Percentiles rank a stretch among this genome's conserved stretches.
phyloP scores from a whole-genome alignment of 2,888 invertebrate genomes.

The Polydrusus tereticollis region DNA sequence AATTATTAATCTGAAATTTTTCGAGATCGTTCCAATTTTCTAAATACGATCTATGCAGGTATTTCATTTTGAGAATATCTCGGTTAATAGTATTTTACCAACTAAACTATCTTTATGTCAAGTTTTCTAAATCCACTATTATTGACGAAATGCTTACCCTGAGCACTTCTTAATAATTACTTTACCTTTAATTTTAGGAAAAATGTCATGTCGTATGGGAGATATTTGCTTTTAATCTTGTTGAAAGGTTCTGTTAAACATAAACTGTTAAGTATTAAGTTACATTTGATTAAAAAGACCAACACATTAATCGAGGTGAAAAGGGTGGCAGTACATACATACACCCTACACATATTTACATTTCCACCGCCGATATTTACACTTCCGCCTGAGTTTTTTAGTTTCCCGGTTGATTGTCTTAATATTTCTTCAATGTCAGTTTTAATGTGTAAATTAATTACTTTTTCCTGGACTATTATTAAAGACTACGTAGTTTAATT shows the following conservation, averaged over 20 bases:
- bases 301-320: constrained; percentile 64
- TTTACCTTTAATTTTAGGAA: constrained; percentile 64
- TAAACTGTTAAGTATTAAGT: constrained; percentile 65
- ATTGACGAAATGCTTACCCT: neutral
- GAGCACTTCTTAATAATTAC: constrained; percentile 55
- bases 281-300: constrained; percentile 67
- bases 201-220: constrained; percentile 59
- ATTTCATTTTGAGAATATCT: neutral
- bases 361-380: constrained; percentile 57
- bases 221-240: constrained; percentile 67
- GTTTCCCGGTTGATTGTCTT: constrained; percentile 28
- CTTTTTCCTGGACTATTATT: neutral
- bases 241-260: constrained; percentile 65
- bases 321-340: constrained; percentile 60
- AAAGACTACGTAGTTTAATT: neutral
- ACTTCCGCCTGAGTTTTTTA: constrained; percentile 54
- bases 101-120: neutral
- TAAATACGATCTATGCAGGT: neutral
- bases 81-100: too few species aligned
- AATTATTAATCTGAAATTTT: too few species aligned
- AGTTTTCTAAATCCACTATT: neutral
- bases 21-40: constrained; percentile 1
- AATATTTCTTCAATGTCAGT: constrained; percentile 29
- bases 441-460: constrained; percentile 31
- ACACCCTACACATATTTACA: constrained; percentile 57